These are phyloP conservation scores for Colaptes auratus DNA, from an alignment of 2,113 vertebrate species.

Conservation along the genomic window DNA sequence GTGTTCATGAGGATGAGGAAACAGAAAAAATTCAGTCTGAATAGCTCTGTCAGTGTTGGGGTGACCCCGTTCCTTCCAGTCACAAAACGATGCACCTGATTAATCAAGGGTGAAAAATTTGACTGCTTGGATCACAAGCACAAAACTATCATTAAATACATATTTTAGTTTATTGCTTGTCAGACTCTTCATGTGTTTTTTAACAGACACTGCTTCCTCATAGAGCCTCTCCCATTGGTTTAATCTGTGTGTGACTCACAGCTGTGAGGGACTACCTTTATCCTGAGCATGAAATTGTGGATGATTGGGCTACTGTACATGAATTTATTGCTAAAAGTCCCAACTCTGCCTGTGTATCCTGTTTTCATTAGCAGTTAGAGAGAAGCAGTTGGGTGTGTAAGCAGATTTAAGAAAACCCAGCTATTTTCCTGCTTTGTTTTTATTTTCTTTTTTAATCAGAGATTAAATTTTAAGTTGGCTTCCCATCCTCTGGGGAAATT, in stretches of 20 bases:
- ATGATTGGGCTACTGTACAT: neutral
- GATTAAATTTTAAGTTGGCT: slow-evolving; percentile 30
- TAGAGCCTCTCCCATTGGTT: slow-evolving; percentile 1
- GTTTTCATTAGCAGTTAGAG: neutral
- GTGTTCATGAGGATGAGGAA: neutral
- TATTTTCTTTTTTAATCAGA: slow-evolving; percentile 29
- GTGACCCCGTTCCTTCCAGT: neutral
- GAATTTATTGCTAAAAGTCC: neutral
- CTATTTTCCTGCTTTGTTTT: slow-evolving; percentile 31
- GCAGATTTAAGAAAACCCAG: neutral
- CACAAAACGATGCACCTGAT: neutral
- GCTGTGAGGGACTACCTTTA: neutral
- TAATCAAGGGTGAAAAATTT: neutral
- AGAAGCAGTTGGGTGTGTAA: slow-evolving; percentile 6
- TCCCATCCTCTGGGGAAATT: neutral
- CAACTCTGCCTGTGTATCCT: neutral
- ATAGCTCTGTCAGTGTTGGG: neutral
- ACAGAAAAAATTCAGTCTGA: neutral
- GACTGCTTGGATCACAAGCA: neutral
- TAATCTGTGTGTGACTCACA: neutral
- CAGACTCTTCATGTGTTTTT: neutral
- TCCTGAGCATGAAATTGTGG: neutral
- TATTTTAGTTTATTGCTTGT: neutral
- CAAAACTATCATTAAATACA: neutral
- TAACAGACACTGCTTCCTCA: neutral